Evolutionary conservation across 2,888 invertebrate species (phyloP).

Genomic region (Drosophila austrosaltans): DNA sequence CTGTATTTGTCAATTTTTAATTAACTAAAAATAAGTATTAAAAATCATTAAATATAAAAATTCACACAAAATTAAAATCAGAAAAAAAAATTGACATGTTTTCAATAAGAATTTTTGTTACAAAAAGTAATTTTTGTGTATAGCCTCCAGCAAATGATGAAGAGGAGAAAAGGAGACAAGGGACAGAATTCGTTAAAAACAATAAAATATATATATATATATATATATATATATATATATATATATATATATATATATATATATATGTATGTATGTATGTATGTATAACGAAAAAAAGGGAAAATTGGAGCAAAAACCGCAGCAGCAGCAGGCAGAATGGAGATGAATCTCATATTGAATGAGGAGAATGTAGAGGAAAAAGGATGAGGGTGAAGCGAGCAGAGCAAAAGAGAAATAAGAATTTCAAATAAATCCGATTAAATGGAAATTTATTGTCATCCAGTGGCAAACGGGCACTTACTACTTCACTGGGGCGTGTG

Average conservation of each 20-base stretch:
- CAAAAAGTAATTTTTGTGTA: not conserved
- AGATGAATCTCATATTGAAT: not conserved
- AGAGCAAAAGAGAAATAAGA: constrained; percentile 65
- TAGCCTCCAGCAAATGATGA: constrained; percentile 1
- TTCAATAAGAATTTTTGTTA: not conserved
- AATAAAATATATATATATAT: constrained; percentile 18
- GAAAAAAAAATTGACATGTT: constrained; percentile 22
- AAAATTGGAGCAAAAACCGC: constrained; percentile 35
- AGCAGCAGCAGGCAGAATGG: constrained; percentile 23
- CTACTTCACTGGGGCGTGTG: constrained; percentile 76
- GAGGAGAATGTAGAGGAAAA: constrained; percentile 6
- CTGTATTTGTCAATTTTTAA: constrained; percentile 2
- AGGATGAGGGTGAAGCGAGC: not conserved
- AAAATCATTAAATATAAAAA: constrained; percentile 23
- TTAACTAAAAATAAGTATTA: not conserved
- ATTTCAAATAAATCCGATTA: constrained; percentile 82
- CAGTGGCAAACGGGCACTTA: constrained; percentile 80
- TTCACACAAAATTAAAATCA: constrained; percentile 63
- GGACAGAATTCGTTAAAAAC: constrained; percentile 32
- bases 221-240: no score
- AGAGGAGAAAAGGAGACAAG: constrained; percentile 12
- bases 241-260: no score
- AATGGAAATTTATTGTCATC: constrained; percentile 80
- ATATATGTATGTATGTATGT: no score
- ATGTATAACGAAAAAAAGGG: not conserved